Percentiles rank a stretch among this genome's conserved stretches.
Conservation (phyloP, 2,797 vertebrate genomes). For the Enoplosus armatus region DNA sequence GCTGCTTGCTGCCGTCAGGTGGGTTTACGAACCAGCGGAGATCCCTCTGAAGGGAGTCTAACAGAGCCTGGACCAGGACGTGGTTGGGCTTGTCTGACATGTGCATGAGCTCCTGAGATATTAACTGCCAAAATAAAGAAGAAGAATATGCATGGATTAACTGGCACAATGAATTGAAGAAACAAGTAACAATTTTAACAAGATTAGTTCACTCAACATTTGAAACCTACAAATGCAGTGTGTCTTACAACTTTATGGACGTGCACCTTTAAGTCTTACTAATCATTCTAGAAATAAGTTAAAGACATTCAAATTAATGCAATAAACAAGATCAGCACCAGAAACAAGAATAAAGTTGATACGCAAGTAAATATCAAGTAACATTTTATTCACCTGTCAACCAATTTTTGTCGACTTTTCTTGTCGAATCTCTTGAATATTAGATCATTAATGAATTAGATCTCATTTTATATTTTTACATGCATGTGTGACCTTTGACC, state of each 20-base stretch:
- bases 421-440: too few relatives aligned
- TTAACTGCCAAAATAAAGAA: not conserved
- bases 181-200: not conserved
- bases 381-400: too few relatives aligned
- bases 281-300: too few relatives aligned
- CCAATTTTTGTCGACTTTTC: too few relatives aligned
- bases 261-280: not conserved
- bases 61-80: slow-evolving; percentile 72
- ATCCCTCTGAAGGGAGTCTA: slow-evolving; percentile 83
- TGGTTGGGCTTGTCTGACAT: slow-evolving; percentile 79
- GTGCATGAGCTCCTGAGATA: slow-evolving; percentile 69
- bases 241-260: not conserved
- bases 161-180: not conserved
- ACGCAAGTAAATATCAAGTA: too few relatives aligned
- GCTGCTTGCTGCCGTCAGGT: slow-evolving; percentile 86
- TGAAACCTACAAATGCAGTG: not conserved
- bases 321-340: not conserved
- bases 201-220: not conserved
- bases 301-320: too few relatives aligned
- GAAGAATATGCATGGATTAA: not conserved
- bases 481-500: too few relatives aligned
- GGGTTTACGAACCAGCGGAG: slow-evolving; percentile 82
- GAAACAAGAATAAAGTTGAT: not conserved
- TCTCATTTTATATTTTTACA: too few relatives aligned
- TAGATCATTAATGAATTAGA: too few relatives aligned